Conservation (phyloP, 2,113 vertebrate genomes). For the Oxyruncus cristatus region DNA sequence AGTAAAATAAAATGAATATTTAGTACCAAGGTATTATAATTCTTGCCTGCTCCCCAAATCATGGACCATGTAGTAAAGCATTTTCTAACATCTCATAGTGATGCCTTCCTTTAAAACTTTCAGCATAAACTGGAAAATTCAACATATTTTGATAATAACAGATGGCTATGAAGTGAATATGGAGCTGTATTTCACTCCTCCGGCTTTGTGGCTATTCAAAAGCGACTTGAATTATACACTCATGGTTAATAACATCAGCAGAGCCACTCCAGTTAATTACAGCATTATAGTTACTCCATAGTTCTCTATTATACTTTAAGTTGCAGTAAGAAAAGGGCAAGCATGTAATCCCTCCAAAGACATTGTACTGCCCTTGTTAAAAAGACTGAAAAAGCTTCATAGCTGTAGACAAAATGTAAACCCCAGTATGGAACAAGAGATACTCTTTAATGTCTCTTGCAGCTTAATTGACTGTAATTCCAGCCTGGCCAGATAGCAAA, state of each 20-base stretch:
- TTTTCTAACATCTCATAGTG: background rate
- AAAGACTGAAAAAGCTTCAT: conserved; percentile 11
- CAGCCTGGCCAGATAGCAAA: background rate
- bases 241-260: conserved; percentile 28
- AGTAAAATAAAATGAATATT: background rate
- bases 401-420: background rate
- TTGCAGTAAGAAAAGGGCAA: background rate
- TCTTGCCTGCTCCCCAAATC: background rate
- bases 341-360: background rate
- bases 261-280: conserved; percentile 51
- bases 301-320: conserved; percentile 1
- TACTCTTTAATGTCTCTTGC: background rate
- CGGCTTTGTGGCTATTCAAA: conserved; percentile 5
- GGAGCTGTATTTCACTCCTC: conserved; percentile 26
- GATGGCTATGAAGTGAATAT: background rate
- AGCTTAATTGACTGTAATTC: conserved; percentile 36
- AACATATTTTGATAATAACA: conserved; percentile 21
- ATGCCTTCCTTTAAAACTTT: background rate
- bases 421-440: background rate
- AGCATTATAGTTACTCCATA: conserved; percentile 19
- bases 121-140: background rate
- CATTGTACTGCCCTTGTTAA: background rate
- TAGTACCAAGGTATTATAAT: background rate
- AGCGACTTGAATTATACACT: conserved; percentile 10
- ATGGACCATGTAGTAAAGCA: background rate